Conservation (phyloP, 2,888 invertebrate genomes). For the Zeuzera pyrina region DNA sequence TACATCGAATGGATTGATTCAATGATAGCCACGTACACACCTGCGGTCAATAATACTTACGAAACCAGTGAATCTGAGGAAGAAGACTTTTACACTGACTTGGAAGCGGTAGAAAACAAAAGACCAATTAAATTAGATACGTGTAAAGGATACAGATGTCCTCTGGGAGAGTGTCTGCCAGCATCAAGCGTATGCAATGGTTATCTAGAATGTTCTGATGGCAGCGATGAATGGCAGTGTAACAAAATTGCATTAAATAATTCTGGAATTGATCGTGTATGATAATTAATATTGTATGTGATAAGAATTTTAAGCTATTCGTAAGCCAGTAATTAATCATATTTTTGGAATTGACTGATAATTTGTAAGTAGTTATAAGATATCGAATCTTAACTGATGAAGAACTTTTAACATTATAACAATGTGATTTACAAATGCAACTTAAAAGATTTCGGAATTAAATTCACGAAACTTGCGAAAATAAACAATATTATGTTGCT, state of each 20-base stretch:
- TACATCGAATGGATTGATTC: constrained; percentile 81
- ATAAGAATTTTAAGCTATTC: constrained; percentile 24
- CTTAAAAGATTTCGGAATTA: too few species aligned
- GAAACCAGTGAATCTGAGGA: constrained; percentile 25
- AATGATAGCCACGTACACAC: constrained; percentile 56
- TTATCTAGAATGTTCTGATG: constrained; percentile 83
- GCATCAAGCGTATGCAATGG: constrained; percentile 83
- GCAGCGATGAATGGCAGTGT: constrained; percentile 81
- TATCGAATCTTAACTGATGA: constrained; percentile 21
- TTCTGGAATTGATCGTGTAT: too few species aligned
- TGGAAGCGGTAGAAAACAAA: constrained; percentile 57
- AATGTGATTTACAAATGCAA: too few species aligned
- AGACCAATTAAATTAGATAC: constrained; percentile 40
- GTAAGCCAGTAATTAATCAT: constrained; percentile 49
- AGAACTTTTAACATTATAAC: too few species aligned
- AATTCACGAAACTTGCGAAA: too few species aligned
- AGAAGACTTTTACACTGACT: constrained; percentile 50
- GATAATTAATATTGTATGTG: too few species aligned
- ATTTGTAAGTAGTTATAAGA: constrained; percentile 54
- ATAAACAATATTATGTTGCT: too few species aligned
- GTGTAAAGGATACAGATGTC: constrained; percentile 82
- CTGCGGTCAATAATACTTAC: constrained; percentile 27
- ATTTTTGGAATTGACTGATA: constrained; percentile 63
- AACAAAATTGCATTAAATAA: constrained; percentile 28
- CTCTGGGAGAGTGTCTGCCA: constrained; percentile 82